Percentiles rank a stretch among this genome's conserved stretches.
These are phyloP conservation scores for Gandaritis pyraliata DNA, from an alignment of 2,888 invertebrate genomes.

Conservation along the genomic window DNA sequence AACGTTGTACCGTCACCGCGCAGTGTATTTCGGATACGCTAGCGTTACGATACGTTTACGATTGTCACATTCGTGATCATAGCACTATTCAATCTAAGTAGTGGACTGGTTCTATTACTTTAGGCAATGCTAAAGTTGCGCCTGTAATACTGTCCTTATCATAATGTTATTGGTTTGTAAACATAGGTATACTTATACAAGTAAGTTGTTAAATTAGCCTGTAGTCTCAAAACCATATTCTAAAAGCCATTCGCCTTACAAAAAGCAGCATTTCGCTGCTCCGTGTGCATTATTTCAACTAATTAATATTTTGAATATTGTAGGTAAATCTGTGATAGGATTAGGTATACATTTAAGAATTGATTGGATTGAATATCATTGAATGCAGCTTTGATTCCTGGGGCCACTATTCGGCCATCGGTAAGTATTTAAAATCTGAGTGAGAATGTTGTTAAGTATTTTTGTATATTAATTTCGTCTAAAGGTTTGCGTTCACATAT, in stretches of 20 bases:
- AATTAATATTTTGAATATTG: conserved; percentile 9
- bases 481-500: conserved; percentile 11
- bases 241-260: background rate
- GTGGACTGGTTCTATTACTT: no score
- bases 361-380: conserved; percentile 19
- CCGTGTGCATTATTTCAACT: conserved; percentile 2
- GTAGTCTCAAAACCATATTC: background rate
- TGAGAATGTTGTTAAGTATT: conserved; percentile 31
- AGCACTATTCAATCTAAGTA: no score
- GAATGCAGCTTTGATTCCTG: conserved; percentile 18
- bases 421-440: conserved; percentile 16
- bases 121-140: no score
- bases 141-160: no score
- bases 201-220: background rate
- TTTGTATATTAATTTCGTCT: conserved; percentile 32
- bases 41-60: no score
- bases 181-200: no score
- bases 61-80: no score
- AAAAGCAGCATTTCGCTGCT: conserved; percentile 3
- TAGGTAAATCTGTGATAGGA: conserved; percentile 54
- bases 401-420: conserved; percentile 20
- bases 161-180: background rate
- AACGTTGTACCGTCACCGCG: no score
- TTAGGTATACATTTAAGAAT: conserved; percentile 38
- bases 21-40: no score